Conservation (phyloP, 1,140 invertebrate genomes). For the Tribolium madens region DNA sequence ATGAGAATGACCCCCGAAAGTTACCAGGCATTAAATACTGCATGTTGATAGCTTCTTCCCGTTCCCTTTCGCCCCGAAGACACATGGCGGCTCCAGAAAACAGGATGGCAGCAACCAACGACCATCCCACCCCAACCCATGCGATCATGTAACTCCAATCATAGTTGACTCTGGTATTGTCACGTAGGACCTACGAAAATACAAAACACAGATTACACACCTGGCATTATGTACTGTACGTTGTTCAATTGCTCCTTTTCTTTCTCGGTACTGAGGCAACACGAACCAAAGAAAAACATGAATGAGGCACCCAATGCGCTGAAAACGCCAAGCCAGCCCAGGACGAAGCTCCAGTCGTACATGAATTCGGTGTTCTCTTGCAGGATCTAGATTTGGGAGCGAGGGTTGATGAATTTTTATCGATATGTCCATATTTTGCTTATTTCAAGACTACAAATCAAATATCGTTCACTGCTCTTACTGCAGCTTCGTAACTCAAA, state of each 20-base stretch:
- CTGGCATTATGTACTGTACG: constrained; percentile 91
- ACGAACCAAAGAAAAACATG: constrained; percentile 83
- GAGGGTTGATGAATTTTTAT: too few species aligned
- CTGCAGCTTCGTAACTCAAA: too few species aligned
- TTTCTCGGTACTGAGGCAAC: constrained; percentile 81
- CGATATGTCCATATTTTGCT: too few species aligned
- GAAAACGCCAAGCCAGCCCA: constrained; percentile 84
- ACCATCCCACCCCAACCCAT: constrained; percentile 93
- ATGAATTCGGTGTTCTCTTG: constrained; percentile 76
- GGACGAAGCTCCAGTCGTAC: constrained; percentile 88
- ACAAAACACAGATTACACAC: constrained; percentile 65
- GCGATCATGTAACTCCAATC: constrained; percentile 96
- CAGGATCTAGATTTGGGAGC: constrained; percentile 70
- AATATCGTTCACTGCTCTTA: too few species aligned
- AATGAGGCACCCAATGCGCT: constrained; percentile 80
- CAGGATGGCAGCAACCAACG: constrained; percentile 88
- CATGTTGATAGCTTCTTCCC: constrained; percentile 95
- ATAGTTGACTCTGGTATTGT: constrained; percentile 88
- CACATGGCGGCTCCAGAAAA: constrained; percentile 94
- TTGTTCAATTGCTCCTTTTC: constrained; percentile 76
- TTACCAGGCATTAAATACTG: constrained; percentile 98
- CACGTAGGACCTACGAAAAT: constrained; percentile 81
- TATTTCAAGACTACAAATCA: too few species aligned
- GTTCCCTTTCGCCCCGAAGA: constrained; percentile 90
- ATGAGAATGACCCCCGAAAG: constrained; percentile 56